These are phyloP conservation scores for Allacma fusca DNA, from an alignment of 2,888 invertebrate species.

Conservation along the genomic window DNA sequence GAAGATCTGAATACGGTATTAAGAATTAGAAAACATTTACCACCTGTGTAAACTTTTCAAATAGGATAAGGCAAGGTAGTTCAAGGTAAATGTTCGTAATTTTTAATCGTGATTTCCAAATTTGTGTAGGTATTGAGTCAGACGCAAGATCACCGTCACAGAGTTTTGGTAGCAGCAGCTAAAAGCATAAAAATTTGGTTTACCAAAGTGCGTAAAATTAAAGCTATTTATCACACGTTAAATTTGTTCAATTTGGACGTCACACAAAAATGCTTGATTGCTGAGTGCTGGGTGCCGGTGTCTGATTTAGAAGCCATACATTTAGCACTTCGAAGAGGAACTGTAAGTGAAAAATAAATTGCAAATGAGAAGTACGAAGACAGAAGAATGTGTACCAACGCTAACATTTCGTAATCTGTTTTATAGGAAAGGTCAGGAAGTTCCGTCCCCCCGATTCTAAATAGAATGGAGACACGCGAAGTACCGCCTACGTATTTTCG, in stretches of 20 bases:
- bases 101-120: too few species aligned
- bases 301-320: conserved; percentile 91
- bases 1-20: conserved; percentile 92
- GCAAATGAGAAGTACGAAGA: too few species aligned
- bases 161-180: conserved; percentile 96
- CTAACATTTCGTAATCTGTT: conserved; percentile 10
- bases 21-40: too few species aligned
- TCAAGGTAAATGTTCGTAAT: too few species aligned
- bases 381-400: too few species aligned
- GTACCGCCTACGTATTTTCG: conserved; percentile 95
- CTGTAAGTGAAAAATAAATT: conserved; percentile 73
- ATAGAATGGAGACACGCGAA: conserved; percentile 88
- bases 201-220: conserved; percentile 97
- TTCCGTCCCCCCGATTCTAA: conserved; percentile 94
- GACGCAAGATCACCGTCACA: conserved; percentile 97
- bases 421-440: conserved; percentile 88
- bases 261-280: conserved; percentile 98
- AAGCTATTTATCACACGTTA: conserved; percentile 97
- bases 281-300: conserved; percentile 95
- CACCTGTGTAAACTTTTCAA: too few species aligned
- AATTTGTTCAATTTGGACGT: conserved; percentile 99
- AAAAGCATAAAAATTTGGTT: conserved; percentile 99
- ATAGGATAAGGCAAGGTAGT: too few species aligned
- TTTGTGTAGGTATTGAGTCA: conserved; percentile 84
- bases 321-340: conserved; percentile 88